phyloP scores from a whole-genome alignment of 2,888 invertebrate species.

The Meliscaeva auricollis region DNA sequence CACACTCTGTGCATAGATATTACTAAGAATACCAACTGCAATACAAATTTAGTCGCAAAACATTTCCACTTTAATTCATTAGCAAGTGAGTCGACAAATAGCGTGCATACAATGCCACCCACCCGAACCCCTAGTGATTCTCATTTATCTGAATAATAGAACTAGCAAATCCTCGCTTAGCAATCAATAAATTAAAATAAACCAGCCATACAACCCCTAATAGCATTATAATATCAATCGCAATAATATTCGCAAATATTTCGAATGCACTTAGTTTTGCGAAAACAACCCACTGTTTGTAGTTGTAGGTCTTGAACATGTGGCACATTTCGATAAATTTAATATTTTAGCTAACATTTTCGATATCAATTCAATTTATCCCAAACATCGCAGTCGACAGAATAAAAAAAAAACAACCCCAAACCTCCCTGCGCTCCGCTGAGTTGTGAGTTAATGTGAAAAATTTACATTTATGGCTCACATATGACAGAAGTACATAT shows the following conservation, averaged over 20 bases:
- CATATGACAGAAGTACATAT: constrained; percentile 71
- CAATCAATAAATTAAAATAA: constrained; percentile 68
- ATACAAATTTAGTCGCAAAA: constrained; percentile 49
- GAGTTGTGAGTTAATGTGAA: constrained; percentile 7
- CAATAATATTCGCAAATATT: constrained; percentile 43
- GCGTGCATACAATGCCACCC: constrained; percentile 17
- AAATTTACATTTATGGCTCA: constrained; percentile 74
- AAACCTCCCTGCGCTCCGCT: background rate
- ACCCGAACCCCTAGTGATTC: constrained; percentile 29
- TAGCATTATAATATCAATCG: constrained; percentile 70
- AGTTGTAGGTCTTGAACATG: constrained; percentile 59
- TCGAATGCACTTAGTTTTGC: constrained; percentile 49
- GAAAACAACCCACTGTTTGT: constrained; percentile 34
- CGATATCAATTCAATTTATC: constrained; percentile 71
- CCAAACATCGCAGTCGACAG: too few relatives aligned
- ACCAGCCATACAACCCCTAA: constrained; percentile 66
- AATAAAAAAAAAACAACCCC: constrained; percentile 15
- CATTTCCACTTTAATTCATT: constrained; percentile 49
- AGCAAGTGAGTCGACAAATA: constrained; percentile 59
- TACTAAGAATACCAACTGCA: constrained; percentile 46
- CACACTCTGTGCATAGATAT: background rate
- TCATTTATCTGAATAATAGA: too few relatives aligned
- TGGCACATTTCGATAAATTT: constrained; percentile 74
- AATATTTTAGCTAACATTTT: constrained; percentile 68
- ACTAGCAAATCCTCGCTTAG: constrained; percentile 31